Base-by-base conservation (phyloP, 2,888 invertebrate species). In the Lingula anatina region DNA sequence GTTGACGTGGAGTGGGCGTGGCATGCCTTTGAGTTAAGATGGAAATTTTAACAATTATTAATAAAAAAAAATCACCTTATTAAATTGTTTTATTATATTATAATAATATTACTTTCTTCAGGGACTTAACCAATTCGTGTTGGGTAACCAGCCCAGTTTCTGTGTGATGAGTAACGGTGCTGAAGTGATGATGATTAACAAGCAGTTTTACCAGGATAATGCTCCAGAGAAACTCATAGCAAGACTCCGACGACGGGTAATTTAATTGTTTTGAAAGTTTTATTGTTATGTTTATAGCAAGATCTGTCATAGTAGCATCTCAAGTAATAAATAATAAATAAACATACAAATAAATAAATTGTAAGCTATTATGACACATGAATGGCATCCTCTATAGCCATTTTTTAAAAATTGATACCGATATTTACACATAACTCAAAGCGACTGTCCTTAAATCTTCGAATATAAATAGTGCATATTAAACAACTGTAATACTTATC, bases 151-250 rank as follows among this genome's bases (percentile, higher is more conserved):
- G 48, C 66, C 70, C 1, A 66, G 63, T 48, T 58, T 72, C 46
- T 66, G 65, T 46, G 62, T 70, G 38, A 60, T 71, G 35, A 70
- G 70, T 48, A 66, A 64, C 41, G 70, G 70, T 12, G 70, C 70
- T 1, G 71, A 71, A 48, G 65, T 64, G 47, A 58, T 71, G 12
- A 50, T 71, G 28, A 53, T 71, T 39, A 64, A 69, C 55, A 68
- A 67, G 48, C 51, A 62, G 9, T 60, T 70, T 43, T 71, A 68
- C 44, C 37, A 56, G 35, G 60, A 65, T 5, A 53, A 70, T 55
- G 60, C 65, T n/a, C 58, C 65, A 0, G 64, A 64, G 26, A 55
- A 53, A 15, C 57, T 69, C 3, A 51, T 62, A 12, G 47, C 61
- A 25, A 60, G 55, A 15, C 50, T 69, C 46, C 47, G 66, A 44